A percentile compares a stretch with the other conserved stretches of the same genome.
phyloP scores from a whole-genome alignment of 1,140 invertebrate species.

The Drosophila azteca region DNA sequence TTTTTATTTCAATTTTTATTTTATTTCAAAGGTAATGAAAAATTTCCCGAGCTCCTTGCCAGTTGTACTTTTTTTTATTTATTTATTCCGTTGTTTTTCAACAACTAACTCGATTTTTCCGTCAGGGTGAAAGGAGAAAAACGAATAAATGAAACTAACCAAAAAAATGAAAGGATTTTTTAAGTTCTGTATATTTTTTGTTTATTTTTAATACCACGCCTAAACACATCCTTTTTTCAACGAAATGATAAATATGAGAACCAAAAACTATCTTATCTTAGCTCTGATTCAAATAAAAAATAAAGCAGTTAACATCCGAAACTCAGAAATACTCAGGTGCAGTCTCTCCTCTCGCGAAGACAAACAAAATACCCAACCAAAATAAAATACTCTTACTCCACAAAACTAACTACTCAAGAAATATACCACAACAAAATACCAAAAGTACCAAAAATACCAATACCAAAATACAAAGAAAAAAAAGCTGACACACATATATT shows the following conservation, averaged over 20 bases:
- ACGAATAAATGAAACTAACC: slow-evolving; percentile 43
- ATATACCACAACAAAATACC: slow-evolving; percentile 16
- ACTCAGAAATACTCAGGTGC: slow-evolving; percentile 61
- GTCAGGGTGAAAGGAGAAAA: slow-evolving; percentile 43
- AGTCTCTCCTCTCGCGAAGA: slow-evolving; percentile 57
- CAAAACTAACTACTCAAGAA: slow-evolving; percentile 15
- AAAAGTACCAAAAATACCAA: slow-evolving; percentile 21
- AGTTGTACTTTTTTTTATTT: slow-evolving; percentile 78
- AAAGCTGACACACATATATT: slow-evolving; percentile 24
- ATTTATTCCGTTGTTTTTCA: slow-evolving; percentile 56
- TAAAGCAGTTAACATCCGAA: slow-evolving; percentile 48
- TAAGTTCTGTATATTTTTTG: slow-evolving; percentile 69
- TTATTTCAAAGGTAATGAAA: slow-evolving; percentile 71
- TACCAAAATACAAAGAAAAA: slow-evolving; percentile 22
- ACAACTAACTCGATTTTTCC: slow-evolving; percentile 52
- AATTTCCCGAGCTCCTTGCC: slow-evolving; percentile 83
- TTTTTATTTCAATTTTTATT: slow-evolving; percentile 59
- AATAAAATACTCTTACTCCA: slow-evolving; percentile 13
- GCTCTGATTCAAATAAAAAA: slow-evolving; percentile 40
- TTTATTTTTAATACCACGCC: slow-evolving; percentile 79
- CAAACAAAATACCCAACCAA: slow-evolving; percentile 55
- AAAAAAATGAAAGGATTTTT: slow-evolving; percentile 20
- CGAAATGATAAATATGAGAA: slow-evolving; percentile 84
- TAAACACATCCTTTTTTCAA: slow-evolving; percentile 83
- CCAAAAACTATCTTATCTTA: slow-evolving; percentile 47